Conservation (phyloP, 2,113 vertebrate species). For the Stictonetta naevosa region DNA sequence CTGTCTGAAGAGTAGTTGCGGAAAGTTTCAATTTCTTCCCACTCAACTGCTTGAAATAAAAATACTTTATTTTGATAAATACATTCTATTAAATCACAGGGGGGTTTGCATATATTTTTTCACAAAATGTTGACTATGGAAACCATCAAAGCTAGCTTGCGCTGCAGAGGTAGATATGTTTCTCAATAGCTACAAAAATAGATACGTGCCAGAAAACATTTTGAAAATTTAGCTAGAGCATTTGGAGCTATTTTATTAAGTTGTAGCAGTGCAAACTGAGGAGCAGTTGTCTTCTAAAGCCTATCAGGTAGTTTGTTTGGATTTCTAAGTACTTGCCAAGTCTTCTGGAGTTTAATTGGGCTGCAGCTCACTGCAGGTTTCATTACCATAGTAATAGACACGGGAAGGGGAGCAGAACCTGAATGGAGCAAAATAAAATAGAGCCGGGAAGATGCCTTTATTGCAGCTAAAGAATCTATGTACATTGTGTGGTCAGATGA, state of each 20-base stretch:
- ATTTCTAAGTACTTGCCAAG: slow-evolving; percentile 1
- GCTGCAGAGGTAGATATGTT: slow-evolving; percentile 14
- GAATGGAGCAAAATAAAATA: background rate
- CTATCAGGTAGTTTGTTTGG: slow-evolving; percentile 14
- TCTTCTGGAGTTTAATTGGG: slow-evolving; percentile 14
- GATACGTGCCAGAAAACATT: background rate
- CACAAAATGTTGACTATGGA: background rate
- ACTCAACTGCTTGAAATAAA: background rate
- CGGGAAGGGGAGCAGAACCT: background rate
- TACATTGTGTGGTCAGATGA: background rate
- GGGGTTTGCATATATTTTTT: background rate
- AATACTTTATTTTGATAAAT: background rate
- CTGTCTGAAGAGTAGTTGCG: background rate
- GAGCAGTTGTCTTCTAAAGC: background rate
- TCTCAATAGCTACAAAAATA: slow-evolving; percentile 22
- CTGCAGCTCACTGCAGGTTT: background rate
- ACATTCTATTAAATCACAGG: background rate
- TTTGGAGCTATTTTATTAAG: slow-evolving; percentile 23
- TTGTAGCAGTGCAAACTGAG: background rate
- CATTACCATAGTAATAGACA: slow-evolving; percentile 9
- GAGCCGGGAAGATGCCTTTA: background rate
- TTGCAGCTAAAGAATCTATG: background rate
- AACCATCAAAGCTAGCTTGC: slow-evolving; percentile 3
- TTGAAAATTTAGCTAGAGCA: slow-evolving; percentile 18
- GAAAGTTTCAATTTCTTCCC: background rate